phyloP scores from a whole-genome alignment of 1,140 invertebrate species.

The Patella vulgata region DNA sequence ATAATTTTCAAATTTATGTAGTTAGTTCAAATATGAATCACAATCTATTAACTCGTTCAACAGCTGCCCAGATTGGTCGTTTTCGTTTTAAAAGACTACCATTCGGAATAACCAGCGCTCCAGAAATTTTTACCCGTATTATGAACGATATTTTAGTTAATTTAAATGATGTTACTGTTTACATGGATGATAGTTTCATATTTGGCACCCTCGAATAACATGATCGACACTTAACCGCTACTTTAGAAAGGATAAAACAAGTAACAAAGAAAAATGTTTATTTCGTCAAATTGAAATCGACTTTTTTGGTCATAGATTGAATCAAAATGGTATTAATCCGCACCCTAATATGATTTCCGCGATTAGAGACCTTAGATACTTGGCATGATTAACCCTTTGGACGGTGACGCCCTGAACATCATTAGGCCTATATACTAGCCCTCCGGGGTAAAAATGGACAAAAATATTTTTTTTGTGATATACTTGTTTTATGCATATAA shows the following conservation, averaged over 20 bases:
- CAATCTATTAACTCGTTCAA: no score
- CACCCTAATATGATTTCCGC: no score
- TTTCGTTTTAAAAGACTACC: slow-evolving; percentile 27
- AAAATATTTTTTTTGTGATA: no score
- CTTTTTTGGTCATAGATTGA: slow-evolving; percentile 6
- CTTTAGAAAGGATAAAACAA: slow-evolving; percentile 23
- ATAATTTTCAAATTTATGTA: no score
- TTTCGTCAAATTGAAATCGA: background rate
- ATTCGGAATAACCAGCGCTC: slow-evolving; percentile 24
- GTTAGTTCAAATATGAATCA: no score
- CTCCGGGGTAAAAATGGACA: no score
- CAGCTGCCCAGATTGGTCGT: slow-evolving; percentile 30
- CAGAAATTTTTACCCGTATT: slow-evolving; percentile 28
- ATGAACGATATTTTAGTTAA: slow-evolving; percentile 22
- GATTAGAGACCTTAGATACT: no score
- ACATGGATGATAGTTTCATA: slow-evolving; percentile 34
- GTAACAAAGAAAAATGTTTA: slow-evolving; percentile 8
- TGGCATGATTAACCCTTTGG: no score
- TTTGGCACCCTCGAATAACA: slow-evolving; percentile 28
- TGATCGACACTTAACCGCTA: slow-evolving; percentile 16
- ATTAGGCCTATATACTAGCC: no score
- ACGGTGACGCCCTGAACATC: no score
- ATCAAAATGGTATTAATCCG: background rate
- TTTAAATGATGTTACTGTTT: slow-evolving; percentile 8
- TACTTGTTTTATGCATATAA: no score